Evolutionary conservation across 2,888 invertebrate species (phyloP), one percentile per base, ranked within the genome.

Genomic region (Dendrolimus houi): DNA sequence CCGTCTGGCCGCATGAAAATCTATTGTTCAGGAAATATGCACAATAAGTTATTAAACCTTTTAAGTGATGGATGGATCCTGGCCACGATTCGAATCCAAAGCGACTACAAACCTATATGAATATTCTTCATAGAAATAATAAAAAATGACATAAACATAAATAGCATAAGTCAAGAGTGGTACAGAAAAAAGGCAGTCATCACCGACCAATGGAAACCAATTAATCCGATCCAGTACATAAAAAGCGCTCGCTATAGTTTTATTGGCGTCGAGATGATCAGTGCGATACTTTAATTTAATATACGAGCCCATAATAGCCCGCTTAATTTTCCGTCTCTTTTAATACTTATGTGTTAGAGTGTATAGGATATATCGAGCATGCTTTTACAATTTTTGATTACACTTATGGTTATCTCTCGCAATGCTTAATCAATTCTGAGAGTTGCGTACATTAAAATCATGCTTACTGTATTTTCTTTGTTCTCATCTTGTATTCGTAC

Each of bases 151-250:
- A 29, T 29, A 29, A 29, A 29, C 29, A 29, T 29, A 29, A 29
- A 29, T 29, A 29, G 29, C 29, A 29, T 29, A 29, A 29, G 29
- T 29, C 29, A 29, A 29, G 29, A 29, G 29, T 29, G 29, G 29
- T 29, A 29, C 29, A 29, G 29, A 6, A 29, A 29, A 47, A 47
- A 47, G 12, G 47, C 9, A 47, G 12, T 47, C 47, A 12, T 47
- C 47, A 65, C 64, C 74, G 69, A 72, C 82, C 81, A 84, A 85
- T 82, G 75, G 69, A 72, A 79, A 78, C 73, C 76, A 81, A 83
- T 83, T 83, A 83, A 79, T 79, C 71, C 77, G 74, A 69, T 72
- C 66, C 71, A 76, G 74, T 62, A 70, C 69, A 75, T 79, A 77
- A 82, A 77, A 70, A 65, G 73, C 70, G 65, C 65, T 62, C 67